phyloP scores from a whole-genome alignment of 2,113 vertebrate genomes.

The Psilopsiagon aurifrons region DNA sequence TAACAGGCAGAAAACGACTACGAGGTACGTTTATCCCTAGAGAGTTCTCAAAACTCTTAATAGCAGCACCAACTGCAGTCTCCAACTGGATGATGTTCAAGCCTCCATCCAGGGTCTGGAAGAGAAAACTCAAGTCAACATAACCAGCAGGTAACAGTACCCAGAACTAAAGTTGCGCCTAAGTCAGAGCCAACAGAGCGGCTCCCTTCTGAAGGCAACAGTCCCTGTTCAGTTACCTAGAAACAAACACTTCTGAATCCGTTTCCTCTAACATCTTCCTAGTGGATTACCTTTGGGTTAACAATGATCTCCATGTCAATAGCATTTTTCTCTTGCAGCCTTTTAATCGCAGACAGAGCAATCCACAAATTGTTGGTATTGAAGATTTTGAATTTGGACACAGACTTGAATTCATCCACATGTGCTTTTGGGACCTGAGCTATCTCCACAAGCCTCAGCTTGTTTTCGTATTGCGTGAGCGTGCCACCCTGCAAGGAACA shows the following conservation, averaged over 20 bases:
- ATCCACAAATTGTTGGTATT: conserved; percentile 99
- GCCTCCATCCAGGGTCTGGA: conserved; percentile 93
- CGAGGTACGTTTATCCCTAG: conserved; percentile 97
- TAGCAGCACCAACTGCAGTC: conserved; percentile 95
- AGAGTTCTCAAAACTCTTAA: conserved; percentile 97
- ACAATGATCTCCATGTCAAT: conserved; percentile 98
- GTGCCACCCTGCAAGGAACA: conserved; percentile 87
- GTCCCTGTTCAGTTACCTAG: neutral
- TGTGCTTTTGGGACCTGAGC: conserved; percentile 97
- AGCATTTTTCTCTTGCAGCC: conserved; percentile 90
- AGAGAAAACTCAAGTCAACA: neutral
- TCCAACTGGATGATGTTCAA: conserved; percentile 98
- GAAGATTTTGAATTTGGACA: conserved; percentile 99
- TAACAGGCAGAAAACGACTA: conserved; percentile 96
- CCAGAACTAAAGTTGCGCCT: accelerated
- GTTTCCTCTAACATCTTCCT: neutral
- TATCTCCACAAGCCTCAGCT: conserved; percentile 95
- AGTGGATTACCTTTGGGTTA: conserved; percentile 88
- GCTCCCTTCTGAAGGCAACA: neutral
- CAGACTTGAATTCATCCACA: conserved; percentile 97
- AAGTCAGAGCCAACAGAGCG: neutral
- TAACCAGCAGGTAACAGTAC: neutral
- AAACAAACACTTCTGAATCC: neutral
- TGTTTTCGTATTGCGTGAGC: conserved; percentile 92
- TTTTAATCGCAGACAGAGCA: conserved; percentile 92